Conservation (phyloP, 2,797 vertebrate species). For the Pangasius krempfi region DNA sequence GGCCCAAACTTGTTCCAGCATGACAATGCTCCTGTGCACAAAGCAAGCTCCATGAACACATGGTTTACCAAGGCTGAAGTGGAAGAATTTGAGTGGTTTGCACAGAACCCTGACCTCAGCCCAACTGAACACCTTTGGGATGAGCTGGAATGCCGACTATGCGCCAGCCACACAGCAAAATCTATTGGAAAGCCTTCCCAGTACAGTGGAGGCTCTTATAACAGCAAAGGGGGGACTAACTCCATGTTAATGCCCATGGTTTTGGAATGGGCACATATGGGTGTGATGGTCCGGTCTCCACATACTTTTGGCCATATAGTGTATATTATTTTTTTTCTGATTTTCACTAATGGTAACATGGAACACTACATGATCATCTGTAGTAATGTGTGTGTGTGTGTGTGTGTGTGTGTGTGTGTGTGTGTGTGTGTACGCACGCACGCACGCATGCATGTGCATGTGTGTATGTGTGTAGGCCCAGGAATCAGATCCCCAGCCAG, state of each 20-base stretch:
- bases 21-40: not conserved
- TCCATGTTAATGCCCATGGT: not conserved
- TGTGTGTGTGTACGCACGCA: conserved; percentile 35
- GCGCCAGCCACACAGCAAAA: not conserved
- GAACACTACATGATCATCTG: not conserved
- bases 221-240: too few relatives aligned
- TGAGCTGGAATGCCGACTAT: not conserved
- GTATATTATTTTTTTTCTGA: not conserved
- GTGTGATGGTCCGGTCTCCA: not conserved
- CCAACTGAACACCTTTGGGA: not conserved
- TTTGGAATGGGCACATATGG: not conserved
- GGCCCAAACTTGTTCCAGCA: not conserved
- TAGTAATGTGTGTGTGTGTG: conserved; percentile 12
- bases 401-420: too few relatives aligned
- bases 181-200: not conserved
- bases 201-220: not conserved
- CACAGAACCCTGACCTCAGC: not conserved
- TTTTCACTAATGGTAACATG: not conserved
- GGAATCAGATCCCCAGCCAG: conserved; percentile 66
- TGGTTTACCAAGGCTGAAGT: not conserved
- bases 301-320: not conserved
- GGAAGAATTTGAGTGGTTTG: not conserved
- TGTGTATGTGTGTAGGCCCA: conserved; percentile 58
- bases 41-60: not conserved
- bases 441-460: too few relatives aligned